Evolutionary conservation across 2,797 vertebrate genomes (phyloP), one percentile per base, ranked within the genome.

Genomic region (Lutjanus argentimaculatus): DNA sequence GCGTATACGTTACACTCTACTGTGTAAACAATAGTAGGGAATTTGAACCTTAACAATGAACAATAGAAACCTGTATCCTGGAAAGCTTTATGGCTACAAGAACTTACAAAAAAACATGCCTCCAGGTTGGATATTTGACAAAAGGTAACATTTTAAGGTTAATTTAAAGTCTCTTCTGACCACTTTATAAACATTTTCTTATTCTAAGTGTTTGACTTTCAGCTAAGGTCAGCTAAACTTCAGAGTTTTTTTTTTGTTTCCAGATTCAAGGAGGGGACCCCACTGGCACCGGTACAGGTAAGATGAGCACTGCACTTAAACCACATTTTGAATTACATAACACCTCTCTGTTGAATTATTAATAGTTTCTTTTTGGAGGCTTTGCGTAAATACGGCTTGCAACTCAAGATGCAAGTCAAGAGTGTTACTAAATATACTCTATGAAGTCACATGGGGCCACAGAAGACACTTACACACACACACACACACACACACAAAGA

Each of bases 201-300:
- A 0, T 55, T 46, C 2, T 8, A 21, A 36, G 59, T 75, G 17
- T 72, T 81, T 72, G 25, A 21, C 21, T 77, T 79, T 76, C 16
- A 78, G 42, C 67, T n/a, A 9, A 57, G 16, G n/a, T 66, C 62
- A 66, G 1, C 53, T 8, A 65, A 45, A 49, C 43, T 48, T 85
- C 16, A 17, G 11, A 5, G 22, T 22, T 55, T 48, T 43, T 15
- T 52, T 42, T 40, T 19, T 36, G 15, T 82, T 75, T 81, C 19
- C 88, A 99, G 98, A 99, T 99, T 91, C 99, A 99, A 88, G 99
- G 99, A 49, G 99, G 99, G 6, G 99, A 99, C 90, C 99, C 99
- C 0, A 99, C 98, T 2, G 98, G 98, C 90, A 99, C 98, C 0
- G 98, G 99, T 61, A 98, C 97, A 94, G 98, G 98, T 99, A 92